Conservation (phyloP, 2,888 invertebrate species). For the Dicyrtomina minuta region DNA sequence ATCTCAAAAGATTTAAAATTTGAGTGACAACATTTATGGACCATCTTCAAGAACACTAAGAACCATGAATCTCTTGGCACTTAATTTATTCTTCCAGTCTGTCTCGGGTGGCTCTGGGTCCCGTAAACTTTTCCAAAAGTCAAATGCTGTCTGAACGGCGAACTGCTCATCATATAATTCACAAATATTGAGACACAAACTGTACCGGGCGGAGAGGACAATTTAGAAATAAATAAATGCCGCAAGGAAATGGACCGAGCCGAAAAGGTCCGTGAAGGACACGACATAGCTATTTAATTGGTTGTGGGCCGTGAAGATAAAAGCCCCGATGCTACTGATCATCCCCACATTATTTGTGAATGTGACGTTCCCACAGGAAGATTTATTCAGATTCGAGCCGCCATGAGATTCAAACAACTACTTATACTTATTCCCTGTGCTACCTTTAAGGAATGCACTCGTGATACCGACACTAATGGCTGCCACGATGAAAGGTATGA, state of each 20-base stretch:
- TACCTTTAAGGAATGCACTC: constrained; percentile 10
- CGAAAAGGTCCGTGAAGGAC: constrained; percentile 23
- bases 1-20: too few species aligned
- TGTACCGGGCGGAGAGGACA: constrained; percentile 19
- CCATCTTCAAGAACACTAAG: too few species aligned
- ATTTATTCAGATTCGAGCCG: not conserved
- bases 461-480: constrained; percentile 1
- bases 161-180: constrained; percentile 29
- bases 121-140: constrained; percentile 22
- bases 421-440: too few species aligned
- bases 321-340: constrained; percentile 18
- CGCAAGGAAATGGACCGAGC: constrained; percentile 14
- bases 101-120: too few species aligned
- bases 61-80: constrained; percentile 22
- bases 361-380: constrained; percentile 18
- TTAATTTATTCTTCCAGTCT: constrained; percentile 16
- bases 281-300: constrained; percentile 12
- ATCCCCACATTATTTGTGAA: constrained; percentile 18
- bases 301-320: constrained; percentile 25
- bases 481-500: constrained; percentile 26
- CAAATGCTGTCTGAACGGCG: constrained; percentile 29
- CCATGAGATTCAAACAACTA: not conserved
- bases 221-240: constrained; percentile 25
- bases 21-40: too few species aligned
- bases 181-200: constrained; percentile 12